phyloP scores from a whole-genome alignment of 2,888 invertebrate genomes.

The Choristoneura rosaceana region DNA sequence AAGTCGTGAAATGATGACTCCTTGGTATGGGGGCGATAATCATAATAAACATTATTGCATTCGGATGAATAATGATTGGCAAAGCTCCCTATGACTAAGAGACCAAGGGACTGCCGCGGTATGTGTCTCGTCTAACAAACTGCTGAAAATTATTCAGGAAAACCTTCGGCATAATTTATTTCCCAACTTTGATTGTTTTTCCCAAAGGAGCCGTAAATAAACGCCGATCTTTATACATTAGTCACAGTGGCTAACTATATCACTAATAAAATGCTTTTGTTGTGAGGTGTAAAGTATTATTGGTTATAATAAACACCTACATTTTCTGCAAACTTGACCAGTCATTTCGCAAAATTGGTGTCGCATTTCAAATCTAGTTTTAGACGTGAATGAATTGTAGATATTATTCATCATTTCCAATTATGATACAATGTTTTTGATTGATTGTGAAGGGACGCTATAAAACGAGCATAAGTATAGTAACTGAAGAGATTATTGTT shows the following conservation, averaged over 20 bases:
- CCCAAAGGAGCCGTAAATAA: conserved; percentile 16
- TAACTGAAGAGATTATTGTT: conserved; percentile 7
- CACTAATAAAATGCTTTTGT: conserved; percentile 6
- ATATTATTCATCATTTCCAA: conserved; percentile 10
- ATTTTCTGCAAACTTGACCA: neutral
- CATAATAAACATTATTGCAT: conserved; percentile 49
- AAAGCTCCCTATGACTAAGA: conserved; percentile 65
- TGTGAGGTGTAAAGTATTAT: neutral
- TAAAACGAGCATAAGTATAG: neutral
- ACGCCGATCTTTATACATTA: conserved; percentile 14
- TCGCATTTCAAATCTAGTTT: neutral
- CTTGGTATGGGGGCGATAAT: conserved; percentile 66
- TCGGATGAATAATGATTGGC: conserved; percentile 74
- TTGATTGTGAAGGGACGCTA: neutral
- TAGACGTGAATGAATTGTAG: neutral
- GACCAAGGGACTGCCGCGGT: conserved; percentile 16
- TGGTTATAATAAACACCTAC: conserved; percentile 1
- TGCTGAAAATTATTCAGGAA: conserved; percentile 13
- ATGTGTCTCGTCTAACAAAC: conserved; percentile 15
- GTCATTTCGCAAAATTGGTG: neutral
- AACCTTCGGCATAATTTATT: conserved; percentile 21
- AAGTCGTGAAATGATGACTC: conserved; percentile 70
- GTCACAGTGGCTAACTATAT: conserved; percentile 18
- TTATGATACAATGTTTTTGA: conserved; percentile 7
- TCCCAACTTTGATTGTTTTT: conserved; percentile 20